Conservation (phyloP, 2,888 invertebrate genomes). For the Yponomeuta malinellus region DNA sequence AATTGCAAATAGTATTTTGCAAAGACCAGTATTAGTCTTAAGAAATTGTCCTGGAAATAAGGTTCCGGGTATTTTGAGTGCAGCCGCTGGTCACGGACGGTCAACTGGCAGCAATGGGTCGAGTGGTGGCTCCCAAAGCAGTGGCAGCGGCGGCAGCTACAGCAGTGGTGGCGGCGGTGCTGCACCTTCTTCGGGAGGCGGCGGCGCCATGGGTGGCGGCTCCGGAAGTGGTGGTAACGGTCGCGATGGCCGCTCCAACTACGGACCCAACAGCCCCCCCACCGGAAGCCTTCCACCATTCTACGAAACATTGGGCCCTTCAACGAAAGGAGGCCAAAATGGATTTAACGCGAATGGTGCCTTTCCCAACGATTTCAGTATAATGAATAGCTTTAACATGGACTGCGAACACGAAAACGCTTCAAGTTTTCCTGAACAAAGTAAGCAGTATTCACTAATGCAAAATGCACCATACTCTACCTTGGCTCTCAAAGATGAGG, state of each 20-base stretch:
- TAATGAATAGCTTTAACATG: conserved; percentile 83
- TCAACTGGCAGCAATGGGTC: conserved; percentile 77
- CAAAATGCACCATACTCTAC: conserved; percentile 88
- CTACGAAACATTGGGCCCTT: conserved; percentile 83
- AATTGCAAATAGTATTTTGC: conserved; percentile 75
- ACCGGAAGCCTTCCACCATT: conserved; percentile 92
- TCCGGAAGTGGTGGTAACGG: conserved; percentile 87
- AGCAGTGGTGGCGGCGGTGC: conserved; percentile 74
- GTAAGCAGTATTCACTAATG: conserved; percentile 85
- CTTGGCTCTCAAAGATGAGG: conserved; percentile 86
- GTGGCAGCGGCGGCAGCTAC: conserved; percentile 66
- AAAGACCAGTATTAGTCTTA: conserved; percentile 71
- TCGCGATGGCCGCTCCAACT: conserved; percentile 88
- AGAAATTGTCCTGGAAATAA: conserved; percentile 75
- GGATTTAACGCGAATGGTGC: conserved; percentile 81
- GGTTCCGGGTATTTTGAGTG: conserved; percentile 79
- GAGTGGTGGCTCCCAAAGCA: conserved; percentile 69
- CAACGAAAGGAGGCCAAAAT: conserved; percentile 83
- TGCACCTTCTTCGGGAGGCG: conserved; percentile 77
- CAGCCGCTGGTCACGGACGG: conserved; percentile 88
- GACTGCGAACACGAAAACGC: conserved; percentile 83
- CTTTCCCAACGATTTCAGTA: conserved; percentile 80
- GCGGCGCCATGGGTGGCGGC: conserved; percentile 79
- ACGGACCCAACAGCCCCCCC: conserved; percentile 91
- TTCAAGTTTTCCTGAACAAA: conserved; percentile 68